These are phyloP conservation scores for Lepeophtheirus nordmannii DNA, from an alignment of 2,888 invertebrate species.

Conservation along the genomic window DNA sequence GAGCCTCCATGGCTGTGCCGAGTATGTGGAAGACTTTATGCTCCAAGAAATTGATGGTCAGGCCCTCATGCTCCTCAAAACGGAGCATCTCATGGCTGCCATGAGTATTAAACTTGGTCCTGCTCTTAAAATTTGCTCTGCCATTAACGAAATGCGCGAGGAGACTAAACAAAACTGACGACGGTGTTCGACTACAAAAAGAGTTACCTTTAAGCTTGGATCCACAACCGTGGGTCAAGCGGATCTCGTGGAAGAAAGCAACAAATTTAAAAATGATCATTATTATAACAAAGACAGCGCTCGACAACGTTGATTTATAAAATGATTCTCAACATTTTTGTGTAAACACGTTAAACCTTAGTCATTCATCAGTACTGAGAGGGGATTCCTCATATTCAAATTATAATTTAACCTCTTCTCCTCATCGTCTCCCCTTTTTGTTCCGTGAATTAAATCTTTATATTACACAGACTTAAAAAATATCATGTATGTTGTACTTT, in stretches of 20 bases:
- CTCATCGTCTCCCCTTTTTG: no score
- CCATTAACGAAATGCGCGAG: slow-evolving; percentile 64
- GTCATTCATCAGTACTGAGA: no score
- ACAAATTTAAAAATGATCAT: neutral
- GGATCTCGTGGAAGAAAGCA: slow-evolving; percentile 17
- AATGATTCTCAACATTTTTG: no score
- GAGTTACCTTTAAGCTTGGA: slow-evolving; percentile 24
- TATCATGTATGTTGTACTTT: no score
- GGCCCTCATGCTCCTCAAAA: slow-evolving; percentile 73
- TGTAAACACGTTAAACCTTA: no score
- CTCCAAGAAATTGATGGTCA: slow-evolving; percentile 93
- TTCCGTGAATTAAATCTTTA: no score
- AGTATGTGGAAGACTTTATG: slow-evolving; percentile 84
- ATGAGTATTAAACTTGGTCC: slow-evolving; percentile 92
- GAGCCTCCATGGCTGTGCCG: slow-evolving; percentile 70
- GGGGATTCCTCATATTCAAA: no score
- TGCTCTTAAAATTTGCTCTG: slow-evolving; percentile 82
- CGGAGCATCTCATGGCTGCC: slow-evolving; percentile 82
- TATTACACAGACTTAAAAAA: no score
- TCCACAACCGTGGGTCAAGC: slow-evolving; percentile 13
- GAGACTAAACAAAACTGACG: slow-evolving; percentile 34
- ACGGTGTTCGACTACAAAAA: slow-evolving; percentile 8
- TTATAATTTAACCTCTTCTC: no score
- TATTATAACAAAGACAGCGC: no score
- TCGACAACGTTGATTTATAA: no score